These are phyloP conservation scores for Xiphorhynchus erythropygius DNA, from an alignment of 2,797 vertebrate species.

Conservation along the genomic window DNA sequence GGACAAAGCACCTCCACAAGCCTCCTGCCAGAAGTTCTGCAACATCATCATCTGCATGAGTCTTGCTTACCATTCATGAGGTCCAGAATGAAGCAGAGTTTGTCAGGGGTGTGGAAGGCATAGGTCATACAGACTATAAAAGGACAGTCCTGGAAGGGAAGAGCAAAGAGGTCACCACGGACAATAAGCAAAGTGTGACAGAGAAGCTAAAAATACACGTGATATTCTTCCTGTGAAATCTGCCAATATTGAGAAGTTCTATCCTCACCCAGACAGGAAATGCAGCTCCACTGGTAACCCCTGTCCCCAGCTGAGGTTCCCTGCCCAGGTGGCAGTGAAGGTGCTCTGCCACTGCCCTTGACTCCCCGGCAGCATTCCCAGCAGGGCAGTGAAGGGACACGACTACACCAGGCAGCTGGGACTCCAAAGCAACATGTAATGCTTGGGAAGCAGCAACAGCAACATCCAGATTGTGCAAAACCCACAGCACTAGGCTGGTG, in stretches of 20 bases:
- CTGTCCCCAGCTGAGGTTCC: neutral
- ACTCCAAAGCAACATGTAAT: rapidly evolving
- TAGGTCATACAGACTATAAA: constrained; percentile 99
- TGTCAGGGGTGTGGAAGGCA: constrained; percentile 98
- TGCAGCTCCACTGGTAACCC: neutral
- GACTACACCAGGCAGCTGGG: neutral
- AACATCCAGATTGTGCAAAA: neutral
- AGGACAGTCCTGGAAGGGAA: constrained; percentile 88
- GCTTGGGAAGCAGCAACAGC: neutral
- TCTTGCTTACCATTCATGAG: constrained; percentile 92
- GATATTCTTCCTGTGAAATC: neutral
- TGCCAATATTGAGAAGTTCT: neutral
- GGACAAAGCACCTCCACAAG: neutral
- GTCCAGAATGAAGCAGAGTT: constrained; percentile 98
- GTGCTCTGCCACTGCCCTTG: neutral
- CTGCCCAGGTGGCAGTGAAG: neutral
- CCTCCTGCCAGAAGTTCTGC: neutral
- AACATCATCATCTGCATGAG: neutral
- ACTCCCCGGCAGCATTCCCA: neutral
- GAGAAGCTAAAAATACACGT: neutral
- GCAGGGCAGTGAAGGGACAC: neutral
- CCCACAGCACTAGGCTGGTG: rapidly evolving
- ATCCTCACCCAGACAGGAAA: neutral
- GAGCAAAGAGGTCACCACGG: neutral
- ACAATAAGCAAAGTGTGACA: neutral